Base-by-base conservation (phyloP, 2,113 vertebrate species). In the Istiophorus platypterus region DNA sequence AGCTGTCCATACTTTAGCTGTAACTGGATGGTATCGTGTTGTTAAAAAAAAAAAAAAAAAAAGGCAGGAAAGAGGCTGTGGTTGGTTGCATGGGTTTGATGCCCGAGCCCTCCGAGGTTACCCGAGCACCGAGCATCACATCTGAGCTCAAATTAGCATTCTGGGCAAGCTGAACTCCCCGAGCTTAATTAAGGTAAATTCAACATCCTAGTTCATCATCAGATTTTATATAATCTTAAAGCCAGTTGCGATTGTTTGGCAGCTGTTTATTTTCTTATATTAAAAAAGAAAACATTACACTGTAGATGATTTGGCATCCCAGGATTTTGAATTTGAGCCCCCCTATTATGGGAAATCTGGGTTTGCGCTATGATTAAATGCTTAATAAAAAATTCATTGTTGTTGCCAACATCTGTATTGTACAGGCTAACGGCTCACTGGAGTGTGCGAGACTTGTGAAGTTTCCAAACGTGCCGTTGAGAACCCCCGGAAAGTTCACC, bases 401-500 rank as follows among this genome's bases (percentile, higher is more conserved):
- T 91, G 94, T 94, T 95, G 95, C 95, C 95, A 95, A 97, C 97
- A 98, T 99, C 98, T 98, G 97, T 97, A 98, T 97, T 96, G 96
- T 95, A 95, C 81, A 93, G 96, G 96, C 97, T 97, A 99, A 99
- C 97, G 96, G 97, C 96, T 96, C 98, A 97, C 97, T 98, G 96
- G 98, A 98, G 98, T 98, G 96, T 95, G 97, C 84, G 93, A 96
- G 97, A 96, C 97, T 98, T 98, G 97, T 99, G 98, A 99, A 99
- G 97, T 99, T 99, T 98, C 97, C 97, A 97, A 97, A 97, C 95
- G 96, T 95, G 96, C 96, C 95, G 95, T 96, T 93, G 96, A 98
- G 96, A 98, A 98, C 96, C 96, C 96, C 96, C 95, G 97, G 96
- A 99, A 99, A 99, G 98, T 99, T 99, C 97, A 97, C 97, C 95